These are phyloP conservation scores for Leiothrix lutea DNA, from an alignment of 2,113 vertebrate species.

Conservation along the genomic window DNA sequence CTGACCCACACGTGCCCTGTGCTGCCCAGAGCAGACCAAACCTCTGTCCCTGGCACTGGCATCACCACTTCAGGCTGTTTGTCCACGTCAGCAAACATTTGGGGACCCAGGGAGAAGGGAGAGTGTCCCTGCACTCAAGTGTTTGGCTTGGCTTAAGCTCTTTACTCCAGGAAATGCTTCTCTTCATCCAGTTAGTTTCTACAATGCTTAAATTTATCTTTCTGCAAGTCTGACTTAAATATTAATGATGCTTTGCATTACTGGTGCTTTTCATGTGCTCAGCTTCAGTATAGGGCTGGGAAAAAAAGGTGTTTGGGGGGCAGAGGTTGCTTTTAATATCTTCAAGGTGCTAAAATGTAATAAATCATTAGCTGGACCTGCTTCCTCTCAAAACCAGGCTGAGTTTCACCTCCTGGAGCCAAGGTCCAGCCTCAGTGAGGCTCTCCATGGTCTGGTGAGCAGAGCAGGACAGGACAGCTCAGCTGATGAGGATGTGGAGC, in stretches of 20 bases:
- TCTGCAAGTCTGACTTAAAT: slow-evolving; percentile 16
- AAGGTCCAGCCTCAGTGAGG: not conserved
- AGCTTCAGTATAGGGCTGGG: not conserved
- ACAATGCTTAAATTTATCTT: not conserved
- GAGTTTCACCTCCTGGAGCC: not conserved
- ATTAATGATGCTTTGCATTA: not conserved
- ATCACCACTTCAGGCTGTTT: not conserved
- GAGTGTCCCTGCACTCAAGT: not conserved
- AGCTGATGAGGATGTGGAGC: not conserved
- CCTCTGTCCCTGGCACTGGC: rapidly evolving
- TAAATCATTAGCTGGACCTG: not conserved
- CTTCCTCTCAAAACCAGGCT: not conserved
- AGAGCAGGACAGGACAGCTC: not conserved
- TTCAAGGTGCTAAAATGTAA: not conserved
- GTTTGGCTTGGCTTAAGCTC: not conserved
- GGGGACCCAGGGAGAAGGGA: not conserved
- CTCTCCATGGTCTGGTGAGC: not conserved
- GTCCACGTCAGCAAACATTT: rapidly evolving
- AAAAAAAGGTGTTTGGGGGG: not conserved
- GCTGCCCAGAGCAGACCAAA: not conserved
- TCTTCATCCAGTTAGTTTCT: not conserved
- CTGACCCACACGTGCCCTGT: not conserved
- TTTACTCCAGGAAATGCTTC: not conserved
- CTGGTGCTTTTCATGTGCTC: not conserved
- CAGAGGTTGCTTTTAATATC: not conserved